Evolutionary conservation across 2,888 invertebrate genomes (phyloP).

Genomic region (Drosophila tripunctata): DNA sequence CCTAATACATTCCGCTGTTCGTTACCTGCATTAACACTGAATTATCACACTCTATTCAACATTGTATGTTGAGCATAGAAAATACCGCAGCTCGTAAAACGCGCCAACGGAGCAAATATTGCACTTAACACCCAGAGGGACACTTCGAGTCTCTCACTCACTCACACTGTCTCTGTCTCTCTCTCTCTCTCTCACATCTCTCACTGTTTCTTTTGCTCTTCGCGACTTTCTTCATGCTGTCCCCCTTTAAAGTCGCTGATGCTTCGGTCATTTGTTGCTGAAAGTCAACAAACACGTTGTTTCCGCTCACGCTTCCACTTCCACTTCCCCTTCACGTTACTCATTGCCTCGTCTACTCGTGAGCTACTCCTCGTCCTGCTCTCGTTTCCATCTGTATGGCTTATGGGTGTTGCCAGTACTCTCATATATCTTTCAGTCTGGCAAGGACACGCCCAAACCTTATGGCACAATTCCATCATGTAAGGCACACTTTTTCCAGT

Average conservation of each 20-base stretch:
- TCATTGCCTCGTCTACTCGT: no score
- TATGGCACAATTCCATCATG: slow-evolving; percentile 77
- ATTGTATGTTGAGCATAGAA: slow-evolving; percentile 6
- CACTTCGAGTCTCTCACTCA: slow-evolving; percentile 44
- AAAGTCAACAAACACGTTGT: slow-evolving; percentile 17
- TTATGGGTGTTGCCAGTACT: slow-evolving; percentile 36
- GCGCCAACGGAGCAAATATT: slow-evolving; percentile 76
- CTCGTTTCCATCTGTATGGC: neutral
- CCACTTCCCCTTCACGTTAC: neutral
- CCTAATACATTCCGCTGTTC: neutral
- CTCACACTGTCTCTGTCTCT: neutral
- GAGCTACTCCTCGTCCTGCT: neutral
- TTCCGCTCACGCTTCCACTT: neutral
- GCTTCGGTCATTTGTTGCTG: slow-evolving; percentile 26
- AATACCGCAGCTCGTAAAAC: slow-evolving; percentile 66
- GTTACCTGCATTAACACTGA: neutral
- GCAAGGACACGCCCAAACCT: slow-evolving; percentile 76
- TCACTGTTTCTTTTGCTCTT: neutral
- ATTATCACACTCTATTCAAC: neutral
- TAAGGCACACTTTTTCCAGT: slow-evolving; percentile 74
- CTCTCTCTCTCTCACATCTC: neutral
- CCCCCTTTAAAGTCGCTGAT: slow-evolving; percentile 4
- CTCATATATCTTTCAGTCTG: slow-evolving; percentile 43
- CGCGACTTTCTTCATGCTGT: neutral
- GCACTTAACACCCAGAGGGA: slow-evolving; percentile 77